These are phyloP conservation scores for Idris sp. DNA, from an alignment of 1,140 invertebrate species.

Conservation along the genomic window DNA sequence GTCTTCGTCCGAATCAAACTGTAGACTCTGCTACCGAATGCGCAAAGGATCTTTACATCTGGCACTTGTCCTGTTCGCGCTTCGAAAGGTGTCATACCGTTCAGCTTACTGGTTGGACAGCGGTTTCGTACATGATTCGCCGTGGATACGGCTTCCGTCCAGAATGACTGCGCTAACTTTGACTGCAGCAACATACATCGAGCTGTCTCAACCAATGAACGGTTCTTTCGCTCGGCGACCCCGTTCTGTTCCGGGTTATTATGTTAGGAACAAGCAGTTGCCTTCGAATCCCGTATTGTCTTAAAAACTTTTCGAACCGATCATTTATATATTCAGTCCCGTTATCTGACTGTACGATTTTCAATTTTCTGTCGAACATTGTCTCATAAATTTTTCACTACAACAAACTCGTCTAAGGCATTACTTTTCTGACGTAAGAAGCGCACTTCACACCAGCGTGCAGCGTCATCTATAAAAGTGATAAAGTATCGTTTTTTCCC, in stretches of 20 bases:
- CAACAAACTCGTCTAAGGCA: conserved; percentile 30
- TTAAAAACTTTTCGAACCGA: background rate
- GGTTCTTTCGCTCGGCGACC: background rate
- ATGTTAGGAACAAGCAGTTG: background rate
- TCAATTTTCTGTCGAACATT: background rate
- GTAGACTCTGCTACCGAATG: background rate
- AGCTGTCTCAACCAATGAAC: background rate
- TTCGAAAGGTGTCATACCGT: background rate
- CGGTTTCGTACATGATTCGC: background rate
- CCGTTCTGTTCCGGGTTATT: background rate
- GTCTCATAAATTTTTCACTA: too few species aligned
- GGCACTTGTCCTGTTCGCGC: background rate
- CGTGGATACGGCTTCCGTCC: background rate
- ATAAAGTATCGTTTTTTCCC: conserved; percentile 33
- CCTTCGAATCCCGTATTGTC: background rate
- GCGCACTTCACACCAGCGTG: conserved; percentile 29
- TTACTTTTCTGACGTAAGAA: conserved; percentile 24
- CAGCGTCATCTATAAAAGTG: conserved; percentile 39
- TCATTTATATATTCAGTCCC: background rate
- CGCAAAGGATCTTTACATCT: background rate
- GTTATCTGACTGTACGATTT: background rate
- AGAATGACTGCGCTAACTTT: background rate
- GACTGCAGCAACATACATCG: background rate
- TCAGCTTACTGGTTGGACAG: background rate
- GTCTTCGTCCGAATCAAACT: background rate